phyloP scores from a whole-genome alignment of 2,113 vertebrate genomes.

The Scortum barcoo region DNA sequence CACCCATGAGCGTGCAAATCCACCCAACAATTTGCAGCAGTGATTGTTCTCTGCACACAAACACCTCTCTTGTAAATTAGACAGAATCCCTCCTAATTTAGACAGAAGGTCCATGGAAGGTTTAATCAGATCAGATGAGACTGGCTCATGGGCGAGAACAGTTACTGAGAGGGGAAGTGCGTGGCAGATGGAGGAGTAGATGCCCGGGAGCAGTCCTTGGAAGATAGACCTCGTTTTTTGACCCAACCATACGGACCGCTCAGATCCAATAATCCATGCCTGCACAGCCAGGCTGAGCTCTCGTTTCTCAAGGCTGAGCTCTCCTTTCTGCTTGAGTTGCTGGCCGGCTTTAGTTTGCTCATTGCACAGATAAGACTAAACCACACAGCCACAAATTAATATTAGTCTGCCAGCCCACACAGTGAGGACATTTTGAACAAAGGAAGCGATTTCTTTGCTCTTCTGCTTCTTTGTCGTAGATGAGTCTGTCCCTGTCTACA shows the following conservation, averaged over 20 bases:
- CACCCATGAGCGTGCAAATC: conserved; percentile 16
- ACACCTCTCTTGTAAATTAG: conserved; percentile 3
- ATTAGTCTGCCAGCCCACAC: conserved; percentile 24
- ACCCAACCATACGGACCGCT: conserved; percentile 78
- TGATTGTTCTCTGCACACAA: not conserved
- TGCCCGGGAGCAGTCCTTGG: conserved; percentile 79
- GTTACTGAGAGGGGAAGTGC: conserved; percentile 52
- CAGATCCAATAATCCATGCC: conserved; percentile 65
- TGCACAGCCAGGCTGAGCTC: conserved; percentile 55
- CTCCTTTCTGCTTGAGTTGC: not conserved
- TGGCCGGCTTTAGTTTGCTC: not conserved
- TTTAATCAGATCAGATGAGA: conserved; percentile 56
- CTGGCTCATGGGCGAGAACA: conserved; percentile 39
- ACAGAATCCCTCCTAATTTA: conserved; percentile 25
- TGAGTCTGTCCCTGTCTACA: conserved; percentile 10
- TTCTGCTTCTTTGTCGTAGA: conserved; percentile 17
- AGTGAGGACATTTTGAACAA: conserved; percentile 8
- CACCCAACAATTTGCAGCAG: conserved; percentile 15
- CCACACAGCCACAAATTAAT: conserved; percentile 10
- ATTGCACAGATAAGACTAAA: conserved; percentile 6
- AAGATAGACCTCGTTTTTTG: conserved; percentile 76
- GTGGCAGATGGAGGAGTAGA: conserved; percentile 82
- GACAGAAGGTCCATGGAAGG: conserved; percentile 21
- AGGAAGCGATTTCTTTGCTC: not conserved
- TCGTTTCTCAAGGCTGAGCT: conserved; percentile 38